A percentile compares a stretch with the other conserved stretches of the same genome.
These are phyloP conservation scores for Xenops minutus DNA, from an alignment of 2,797 vertebrate genomes.

Conservation along the genomic window DNA sequence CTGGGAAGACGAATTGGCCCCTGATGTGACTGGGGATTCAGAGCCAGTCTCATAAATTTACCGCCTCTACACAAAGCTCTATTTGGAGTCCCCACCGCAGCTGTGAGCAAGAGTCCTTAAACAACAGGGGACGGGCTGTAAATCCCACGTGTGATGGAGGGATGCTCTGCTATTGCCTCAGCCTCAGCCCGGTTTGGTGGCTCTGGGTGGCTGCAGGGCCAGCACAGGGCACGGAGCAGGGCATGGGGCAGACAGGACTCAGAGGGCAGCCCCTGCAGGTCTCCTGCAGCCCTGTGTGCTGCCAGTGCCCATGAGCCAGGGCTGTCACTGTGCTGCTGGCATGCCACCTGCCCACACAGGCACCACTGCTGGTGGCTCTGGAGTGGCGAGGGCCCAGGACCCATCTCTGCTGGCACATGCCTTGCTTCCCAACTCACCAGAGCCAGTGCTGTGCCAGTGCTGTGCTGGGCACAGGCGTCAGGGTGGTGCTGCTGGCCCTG, in stretches of 20 bases:
- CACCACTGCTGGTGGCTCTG: not conserved
- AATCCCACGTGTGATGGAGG: accelerated
- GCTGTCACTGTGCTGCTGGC: accelerated
- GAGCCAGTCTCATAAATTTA: constrained; percentile 68
- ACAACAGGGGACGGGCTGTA: not conserved
- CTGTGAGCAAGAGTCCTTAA: not conserved
- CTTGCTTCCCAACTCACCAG: not conserved
- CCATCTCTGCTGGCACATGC: accelerated
- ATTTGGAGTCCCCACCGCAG: not conserved
- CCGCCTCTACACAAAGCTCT: constrained; percentile 37
- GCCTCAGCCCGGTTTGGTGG: not conserved
- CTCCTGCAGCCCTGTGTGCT: accelerated
- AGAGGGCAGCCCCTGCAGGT: not conserved
- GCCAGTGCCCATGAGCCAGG: accelerated
- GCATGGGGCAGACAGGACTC: not conserved
- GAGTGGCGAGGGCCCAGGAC: accelerated
- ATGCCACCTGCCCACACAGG: not conserved
- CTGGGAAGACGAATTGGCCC: constrained; percentile 68
- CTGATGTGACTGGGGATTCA: constrained; percentile 52
- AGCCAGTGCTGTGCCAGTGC: accelerated
- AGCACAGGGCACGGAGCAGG: not conserved
- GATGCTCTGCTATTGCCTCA: not conserved
- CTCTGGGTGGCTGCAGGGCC: not conserved
- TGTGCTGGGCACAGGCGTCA: accelerated
- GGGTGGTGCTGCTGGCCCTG: not conserved